These are phyloP conservation scores for Mycteria americana DNA, from an alignment of 2,797 vertebrate species.

Conservation along the genomic window DNA sequence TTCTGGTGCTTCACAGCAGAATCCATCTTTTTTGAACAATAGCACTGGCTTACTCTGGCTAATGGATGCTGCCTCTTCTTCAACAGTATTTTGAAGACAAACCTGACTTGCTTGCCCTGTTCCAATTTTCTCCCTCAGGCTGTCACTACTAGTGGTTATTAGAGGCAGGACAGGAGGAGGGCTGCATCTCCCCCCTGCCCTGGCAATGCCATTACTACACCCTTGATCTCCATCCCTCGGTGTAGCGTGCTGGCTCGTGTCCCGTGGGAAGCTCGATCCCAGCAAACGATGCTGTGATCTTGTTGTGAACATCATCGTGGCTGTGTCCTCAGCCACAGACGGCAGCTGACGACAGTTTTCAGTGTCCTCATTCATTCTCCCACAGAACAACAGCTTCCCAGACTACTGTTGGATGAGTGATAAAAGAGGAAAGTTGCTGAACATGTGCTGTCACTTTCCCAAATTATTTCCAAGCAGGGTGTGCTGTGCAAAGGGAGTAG, in stretches of 20 bases:
- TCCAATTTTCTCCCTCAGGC: not conserved
- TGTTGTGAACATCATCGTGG: not conserved
- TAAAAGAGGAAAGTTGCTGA: not conserved
- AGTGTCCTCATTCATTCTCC: not conserved
- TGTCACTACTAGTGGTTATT: not conserved
- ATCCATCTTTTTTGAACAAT: not conserved
- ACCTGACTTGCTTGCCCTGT: not conserved
- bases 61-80: not conserved
- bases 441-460: not conserved
- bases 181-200: not conserved
- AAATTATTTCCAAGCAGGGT: not conserved
- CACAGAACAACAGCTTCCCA: not conserved
- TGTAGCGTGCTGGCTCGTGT: not conserved
- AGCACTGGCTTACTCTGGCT: not conserved
- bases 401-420: not conserved
- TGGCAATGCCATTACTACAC: not conserved
- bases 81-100: not conserved
- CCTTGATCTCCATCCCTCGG: not conserved
- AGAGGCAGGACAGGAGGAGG: not conserved
- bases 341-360: not conserved
- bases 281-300: not conserved
- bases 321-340: not conserved
- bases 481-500: not conserved
- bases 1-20: not conserved
- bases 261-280: not conserved